Evolutionary conservation across 2,888 invertebrate genomes (phyloP).

Genomic region (Tridacna gigas): DNA sequence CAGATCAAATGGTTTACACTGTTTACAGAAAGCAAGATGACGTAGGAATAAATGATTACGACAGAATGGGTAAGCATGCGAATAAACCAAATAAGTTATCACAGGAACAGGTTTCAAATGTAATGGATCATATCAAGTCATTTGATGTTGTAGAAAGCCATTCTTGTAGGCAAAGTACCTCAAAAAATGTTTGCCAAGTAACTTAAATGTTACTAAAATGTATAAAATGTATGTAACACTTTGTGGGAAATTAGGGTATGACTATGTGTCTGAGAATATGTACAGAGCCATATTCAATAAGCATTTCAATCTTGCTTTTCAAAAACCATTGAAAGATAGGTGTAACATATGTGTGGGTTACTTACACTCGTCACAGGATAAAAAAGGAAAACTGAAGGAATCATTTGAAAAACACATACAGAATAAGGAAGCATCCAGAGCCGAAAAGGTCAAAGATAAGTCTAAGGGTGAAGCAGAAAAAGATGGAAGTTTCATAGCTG

Average conservation of each 20-base stretch:
- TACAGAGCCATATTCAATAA: conserved; percentile 39
- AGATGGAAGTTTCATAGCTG: conserved; percentile 23
- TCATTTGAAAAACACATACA: conserved; percentile 23
- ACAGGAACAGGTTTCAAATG: too few relatives aligned
- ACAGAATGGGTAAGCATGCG: too few relatives aligned
- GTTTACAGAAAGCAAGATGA: too few relatives aligned
- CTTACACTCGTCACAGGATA: conserved; percentile 12
- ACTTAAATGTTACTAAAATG: conserved; percentile 34
- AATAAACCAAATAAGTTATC: too few relatives aligned
- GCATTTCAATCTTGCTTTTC: conserved; percentile 34
- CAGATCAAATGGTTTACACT: too few relatives aligned
- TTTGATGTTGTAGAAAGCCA: conserved; percentile 35
- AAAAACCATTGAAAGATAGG: conserved; percentile 38
- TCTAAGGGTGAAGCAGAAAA: neutral
- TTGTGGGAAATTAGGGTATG: conserved; percentile 5
- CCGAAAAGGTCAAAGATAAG: conserved; percentile 37
- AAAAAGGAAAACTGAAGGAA: conserved; percentile 7
- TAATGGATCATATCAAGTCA: conserved; percentile 37
- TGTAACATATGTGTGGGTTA: conserved; percentile 37
- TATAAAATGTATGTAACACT: conserved; percentile 10
- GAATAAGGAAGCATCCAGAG: conserved; percentile 29
- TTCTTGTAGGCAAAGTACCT: conserved; percentile 32
- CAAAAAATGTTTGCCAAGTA: conserved; percentile 28
- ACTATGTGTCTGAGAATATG: conserved; percentile 1
- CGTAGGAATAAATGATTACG: too few relatives aligned